phyloP scores from a whole-genome alignment of 2,113 vertebrate species.

The Cottus gobio region DNA sequence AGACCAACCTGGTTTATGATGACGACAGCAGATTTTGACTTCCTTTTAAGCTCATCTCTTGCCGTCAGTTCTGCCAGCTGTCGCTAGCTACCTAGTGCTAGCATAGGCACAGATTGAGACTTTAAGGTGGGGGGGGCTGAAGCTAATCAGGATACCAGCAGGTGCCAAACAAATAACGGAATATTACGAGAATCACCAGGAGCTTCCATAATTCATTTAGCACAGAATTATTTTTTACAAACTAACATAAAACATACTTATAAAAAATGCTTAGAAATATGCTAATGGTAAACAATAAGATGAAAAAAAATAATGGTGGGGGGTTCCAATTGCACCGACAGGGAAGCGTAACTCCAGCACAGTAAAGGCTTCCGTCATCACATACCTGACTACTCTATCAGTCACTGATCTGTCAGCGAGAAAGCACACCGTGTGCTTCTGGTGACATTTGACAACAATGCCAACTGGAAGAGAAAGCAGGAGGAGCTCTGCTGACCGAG shows the following conservation, averaged over 20 bases:
- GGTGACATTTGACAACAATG: slow-evolving; percentile 53
- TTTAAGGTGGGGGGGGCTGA: neutral
- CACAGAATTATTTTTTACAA: neutral
- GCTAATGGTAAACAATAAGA: neutral
- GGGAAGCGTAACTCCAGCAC: slow-evolving; percentile 23
- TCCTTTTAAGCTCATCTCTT: neutral
- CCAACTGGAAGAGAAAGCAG: slow-evolving; percentile 62
- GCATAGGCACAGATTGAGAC: too few relatives aligned
- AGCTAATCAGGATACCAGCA: neutral
- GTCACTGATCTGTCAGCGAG: slow-evolving; percentile 69
- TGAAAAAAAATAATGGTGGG: slow-evolving; percentile 19
- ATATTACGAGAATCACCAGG: neutral
- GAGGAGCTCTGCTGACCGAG: slow-evolving; percentile 43
- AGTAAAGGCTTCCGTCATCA: slow-evolving; percentile 46
- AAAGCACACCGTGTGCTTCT: slow-evolving; percentile 55
- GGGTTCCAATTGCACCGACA: neutral
- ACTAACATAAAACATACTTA: too few relatives aligned
- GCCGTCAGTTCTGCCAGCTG: neutral
- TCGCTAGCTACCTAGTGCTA: neutral
- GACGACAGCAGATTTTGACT: neutral
- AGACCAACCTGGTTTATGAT: neutral
- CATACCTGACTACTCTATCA: slow-evolving; percentile 49
- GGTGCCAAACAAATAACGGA: neutral
- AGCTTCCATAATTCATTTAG: neutral
- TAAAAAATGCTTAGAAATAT: too few relatives aligned